A percentile compares a stretch with the other conserved stretches of the same genome.
Evolutionary conservation across 2,113 vertebrate species (phyloP).

Genomic region (Propithecus coquereli): DNA sequence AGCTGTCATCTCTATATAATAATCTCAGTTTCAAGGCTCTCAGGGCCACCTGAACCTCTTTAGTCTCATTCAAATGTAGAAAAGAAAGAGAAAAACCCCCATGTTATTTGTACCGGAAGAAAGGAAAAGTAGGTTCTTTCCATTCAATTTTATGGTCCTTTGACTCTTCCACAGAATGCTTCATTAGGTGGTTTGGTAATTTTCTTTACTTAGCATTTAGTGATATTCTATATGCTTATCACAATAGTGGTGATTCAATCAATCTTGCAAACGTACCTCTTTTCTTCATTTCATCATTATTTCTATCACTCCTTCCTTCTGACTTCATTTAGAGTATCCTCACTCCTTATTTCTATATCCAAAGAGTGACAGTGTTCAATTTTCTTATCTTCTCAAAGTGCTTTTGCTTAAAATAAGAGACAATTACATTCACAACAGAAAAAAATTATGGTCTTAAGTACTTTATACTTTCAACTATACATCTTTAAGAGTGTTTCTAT

Average conservation of each 20-base stretch:
- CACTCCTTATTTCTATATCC: background rate
- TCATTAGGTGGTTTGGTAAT: background rate
- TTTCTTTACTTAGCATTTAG: constrained; percentile 44
- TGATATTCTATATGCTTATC: constrained; percentile 1
- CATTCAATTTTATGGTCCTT: constrained; percentile 24
- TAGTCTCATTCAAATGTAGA: constrained; percentile 36
- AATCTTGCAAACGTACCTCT: constrained; percentile 35
- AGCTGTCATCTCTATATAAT: constrained; percentile 43
- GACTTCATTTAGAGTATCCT: background rate
- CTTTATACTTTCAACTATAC: constrained; percentile 43
- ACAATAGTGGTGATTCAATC: constrained; percentile 16
- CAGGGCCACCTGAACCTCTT: constrained; percentile 40
- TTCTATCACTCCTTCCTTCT: background rate
- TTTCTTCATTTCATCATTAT: constrained; percentile 31
- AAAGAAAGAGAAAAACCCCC: constrained; percentile 5
- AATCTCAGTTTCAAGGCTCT: constrained; percentile 50
- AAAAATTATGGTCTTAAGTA: constrained; percentile 34
- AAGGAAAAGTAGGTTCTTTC: background rate
- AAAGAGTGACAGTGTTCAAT: constrained; percentile 23
- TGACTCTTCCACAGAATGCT: background rate
- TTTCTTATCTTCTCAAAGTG: constrained; percentile 27
- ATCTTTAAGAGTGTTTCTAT: constrained; percentile 51
- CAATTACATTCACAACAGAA: constrained; percentile 46
- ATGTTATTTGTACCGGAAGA: constrained; percentile 36
- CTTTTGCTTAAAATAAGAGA: constrained; percentile 56